Base-by-base conservation (phyloP, 2,888 invertebrate genomes). In the Dione juno region DNA sequence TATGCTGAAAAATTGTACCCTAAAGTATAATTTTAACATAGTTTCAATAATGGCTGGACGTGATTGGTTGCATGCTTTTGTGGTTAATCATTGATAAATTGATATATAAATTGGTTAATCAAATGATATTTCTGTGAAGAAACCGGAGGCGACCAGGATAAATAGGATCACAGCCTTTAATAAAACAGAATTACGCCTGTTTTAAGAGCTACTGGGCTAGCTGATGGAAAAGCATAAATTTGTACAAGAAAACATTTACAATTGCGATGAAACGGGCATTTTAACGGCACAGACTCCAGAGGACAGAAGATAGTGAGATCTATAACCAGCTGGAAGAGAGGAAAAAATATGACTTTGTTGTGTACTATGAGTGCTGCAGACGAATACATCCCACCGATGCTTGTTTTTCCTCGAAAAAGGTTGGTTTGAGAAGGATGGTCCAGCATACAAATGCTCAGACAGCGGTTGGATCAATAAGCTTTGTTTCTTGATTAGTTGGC, bases 211-310 rank as follows among this genome's bases (percentile, higher is more conserved):
- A 41, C 70, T 81, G 8, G 79, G 64, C 5, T 52, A 79, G 9
- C 69, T 82, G 50, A 81, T 78, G 76, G 75, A 64, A 61, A 78
- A 77, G 66, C 64, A 77, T 63, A 78, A 64, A 76, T 81, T 82
- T 64, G 0, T 58, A 8, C 69, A 73, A n/a, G 79, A 78, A 74
- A 79, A 81, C 57, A 83, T 81, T 41, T 90, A 80, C 74, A 91
- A 89, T 75, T 78, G 82, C 61, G 88, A 90, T 66, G 88, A 90
- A 81, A 89, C 85, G 2, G 86, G 86, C 0, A 83, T 90, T 58
- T 77, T 84, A 0, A 85, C 84, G 0, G 88, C 89, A 0, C 87
- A 87, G 77, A 74, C 74, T 1, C 84, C 87, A 1, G 83, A 80
- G 88, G 84, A 67, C 83, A 84, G 74, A 87, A 82, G 69, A 81